Evolutionary conservation across 2,113 vertebrate genomes (phyloP).

Genomic region (Silurus asotus): DNA sequence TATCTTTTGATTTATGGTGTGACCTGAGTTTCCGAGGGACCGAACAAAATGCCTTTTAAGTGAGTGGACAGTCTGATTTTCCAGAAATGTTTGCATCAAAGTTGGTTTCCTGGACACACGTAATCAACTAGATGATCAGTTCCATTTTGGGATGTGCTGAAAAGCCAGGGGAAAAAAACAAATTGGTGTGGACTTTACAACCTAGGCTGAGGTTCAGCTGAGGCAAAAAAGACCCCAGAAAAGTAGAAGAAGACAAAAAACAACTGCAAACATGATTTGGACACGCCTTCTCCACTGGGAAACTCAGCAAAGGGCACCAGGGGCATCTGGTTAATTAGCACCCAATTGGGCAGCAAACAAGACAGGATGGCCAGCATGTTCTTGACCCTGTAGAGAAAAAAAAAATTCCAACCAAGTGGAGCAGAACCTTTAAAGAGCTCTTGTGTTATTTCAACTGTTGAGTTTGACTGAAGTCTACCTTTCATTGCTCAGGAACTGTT

Average conservation of each 20-base stretch:
- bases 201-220: background rate
- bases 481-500: background rate
- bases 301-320: conserved; percentile 59
- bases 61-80: conserved; percentile 12
- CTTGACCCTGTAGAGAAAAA: conserved; percentile 16
- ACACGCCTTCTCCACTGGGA: conserved; percentile 57
- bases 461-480: background rate
- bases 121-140: background rate
- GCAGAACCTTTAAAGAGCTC: conserved; percentile 7
- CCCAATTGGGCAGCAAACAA: conserved; percentile 69
- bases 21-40: background rate
- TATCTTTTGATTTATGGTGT: conserved; percentile 28
- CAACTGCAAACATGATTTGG: conserved; percentile 9
- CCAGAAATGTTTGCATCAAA: background rate
- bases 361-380: conserved; percentile 58
- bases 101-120: conserved; percentile 8
- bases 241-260: background rate
- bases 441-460: conserved; percentile 38
- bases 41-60: conserved; percentile 21
- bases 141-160: background rate
- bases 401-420: conserved; percentile 1
- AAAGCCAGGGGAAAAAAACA: background rate
- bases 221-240: conserved; percentile 2
- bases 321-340: conserved; percentile 62
- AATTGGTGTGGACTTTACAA: background rate